These are phyloP conservation scores for Pipistrellus pygmaeus DNA, from an alignment of 2,797 vertebrate species.

Conservation along the genomic window DNA sequence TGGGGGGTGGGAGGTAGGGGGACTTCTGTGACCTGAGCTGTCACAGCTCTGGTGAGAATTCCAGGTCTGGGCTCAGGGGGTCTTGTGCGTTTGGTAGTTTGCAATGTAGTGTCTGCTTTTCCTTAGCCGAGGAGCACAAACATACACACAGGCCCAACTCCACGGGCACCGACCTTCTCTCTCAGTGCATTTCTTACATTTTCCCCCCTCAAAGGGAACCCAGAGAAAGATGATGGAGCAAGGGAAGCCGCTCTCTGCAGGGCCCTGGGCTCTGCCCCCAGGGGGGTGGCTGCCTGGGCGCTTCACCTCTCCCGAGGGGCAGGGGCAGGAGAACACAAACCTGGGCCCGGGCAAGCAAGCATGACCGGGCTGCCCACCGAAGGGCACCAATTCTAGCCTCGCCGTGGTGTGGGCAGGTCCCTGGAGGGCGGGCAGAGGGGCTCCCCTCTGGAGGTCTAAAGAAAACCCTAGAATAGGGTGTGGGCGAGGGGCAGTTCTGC, in stretches of 20 bases:
- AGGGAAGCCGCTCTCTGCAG: neutral
- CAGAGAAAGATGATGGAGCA: neutral
- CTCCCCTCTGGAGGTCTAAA: neutral
- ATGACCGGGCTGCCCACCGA: fast-evolving
- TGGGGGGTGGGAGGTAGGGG: fast-evolving
- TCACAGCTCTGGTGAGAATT: neutral
- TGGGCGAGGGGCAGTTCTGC: neutral
- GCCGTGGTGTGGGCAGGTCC: neutral
- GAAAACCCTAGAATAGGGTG: neutral
- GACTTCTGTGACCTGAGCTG: neutral
- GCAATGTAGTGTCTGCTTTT: neutral
- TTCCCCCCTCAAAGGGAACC: neutral
- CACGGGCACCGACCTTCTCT: neutral
- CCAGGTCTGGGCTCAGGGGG: neutral
- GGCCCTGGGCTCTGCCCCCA: neutral
- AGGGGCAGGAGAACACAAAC: neutral
- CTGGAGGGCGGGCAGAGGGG: neutral
- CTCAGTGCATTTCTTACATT: neutral
- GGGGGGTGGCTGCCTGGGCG: too few species aligned
- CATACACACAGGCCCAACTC: neutral
- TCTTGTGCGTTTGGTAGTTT: neutral
- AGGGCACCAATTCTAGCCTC: neutral
- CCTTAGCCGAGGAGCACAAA: neutral
- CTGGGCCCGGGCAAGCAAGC: neutral
- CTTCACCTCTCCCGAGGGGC: neutral